phyloP scores from a whole-genome alignment of 2,113 vertebrate genomes.

The Chaetops frenatus region DNA sequence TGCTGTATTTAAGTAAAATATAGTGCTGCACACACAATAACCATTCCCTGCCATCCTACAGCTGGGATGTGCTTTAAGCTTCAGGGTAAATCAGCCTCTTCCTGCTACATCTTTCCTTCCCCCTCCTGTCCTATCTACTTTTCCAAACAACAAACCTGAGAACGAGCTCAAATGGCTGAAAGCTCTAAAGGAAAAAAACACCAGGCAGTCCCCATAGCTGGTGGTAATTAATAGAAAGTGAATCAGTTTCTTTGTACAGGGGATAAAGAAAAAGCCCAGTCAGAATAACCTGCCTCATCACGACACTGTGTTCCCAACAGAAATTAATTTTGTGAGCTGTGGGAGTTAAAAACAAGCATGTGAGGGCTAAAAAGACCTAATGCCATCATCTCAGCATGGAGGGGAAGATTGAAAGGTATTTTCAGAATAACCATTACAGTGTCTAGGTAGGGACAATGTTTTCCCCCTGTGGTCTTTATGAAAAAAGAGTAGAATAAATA shows the following conservation, averaged over 20 bases:
- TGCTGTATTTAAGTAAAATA: background rate
- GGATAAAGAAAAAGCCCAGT: background rate
- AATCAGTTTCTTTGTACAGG: background rate
- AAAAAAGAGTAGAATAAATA: background rate
- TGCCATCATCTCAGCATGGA: background rate
- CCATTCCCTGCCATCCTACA: background rate
- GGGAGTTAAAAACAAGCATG: conserved; percentile 8
- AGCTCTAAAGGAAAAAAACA: background rate
- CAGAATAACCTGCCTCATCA: conserved; percentile 23
- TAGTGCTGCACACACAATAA: background rate
- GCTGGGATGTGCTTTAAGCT: background rate
- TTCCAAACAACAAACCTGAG: background rate
- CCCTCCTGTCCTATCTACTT: background rate
- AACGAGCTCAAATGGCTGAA: background rate
- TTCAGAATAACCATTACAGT: background rate
- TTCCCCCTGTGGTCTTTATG: background rate
- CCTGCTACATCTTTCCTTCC: background rate
- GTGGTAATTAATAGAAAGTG: conserved; percentile 9
- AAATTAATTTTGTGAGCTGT: conserved; percentile 38
- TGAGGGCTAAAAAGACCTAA: conserved; percentile 5
- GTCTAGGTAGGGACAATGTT: background rate
- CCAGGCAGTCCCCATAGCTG: background rate
- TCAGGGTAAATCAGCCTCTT: background rate
- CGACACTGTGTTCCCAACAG: background rate
- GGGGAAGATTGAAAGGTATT: conserved; percentile 4